These are phyloP conservation scores for Promerops cafer DNA, from an alignment of 2,113 vertebrate genomes.

Conservation along the genomic window DNA sequence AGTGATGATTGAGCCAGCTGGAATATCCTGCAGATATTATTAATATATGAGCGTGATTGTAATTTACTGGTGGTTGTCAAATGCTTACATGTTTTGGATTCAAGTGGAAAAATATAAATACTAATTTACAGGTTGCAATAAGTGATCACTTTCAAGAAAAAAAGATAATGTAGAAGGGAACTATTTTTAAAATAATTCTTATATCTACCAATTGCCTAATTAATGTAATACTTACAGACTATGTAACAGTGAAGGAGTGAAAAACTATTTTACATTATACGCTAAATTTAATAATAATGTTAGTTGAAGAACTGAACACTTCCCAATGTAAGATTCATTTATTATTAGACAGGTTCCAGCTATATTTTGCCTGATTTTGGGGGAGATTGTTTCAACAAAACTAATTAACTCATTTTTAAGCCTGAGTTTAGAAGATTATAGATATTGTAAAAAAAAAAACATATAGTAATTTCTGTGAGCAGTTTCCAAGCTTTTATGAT, in stretches of 20 bases:
- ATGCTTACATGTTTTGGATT: background rate
- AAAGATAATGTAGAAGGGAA: background rate
- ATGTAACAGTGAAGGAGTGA: background rate
- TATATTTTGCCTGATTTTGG: background rate
- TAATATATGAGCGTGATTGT: background rate
- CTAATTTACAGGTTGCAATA: background rate
- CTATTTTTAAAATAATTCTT: background rate
- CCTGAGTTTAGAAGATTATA: background rate
- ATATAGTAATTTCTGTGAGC: background rate
- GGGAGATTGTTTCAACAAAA: background rate
- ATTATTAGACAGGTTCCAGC: background rate
- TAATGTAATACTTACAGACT: background rate
- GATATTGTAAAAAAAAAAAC: background rate
- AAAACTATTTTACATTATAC: background rate
- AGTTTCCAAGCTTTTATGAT: background rate
- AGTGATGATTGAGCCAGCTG: background rate
- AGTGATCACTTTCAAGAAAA: background rate
- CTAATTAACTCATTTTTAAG: background rate
- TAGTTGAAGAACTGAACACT: background rate
- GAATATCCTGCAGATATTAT: background rate
- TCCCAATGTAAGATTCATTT: background rate
- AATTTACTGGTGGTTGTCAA: background rate
- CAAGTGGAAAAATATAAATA: background rate
- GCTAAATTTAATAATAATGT: background rate
- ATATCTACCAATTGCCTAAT: background rate